Percentiles rank a stretch among this genome's conserved stretches.
Conservation (phyloP, 2,888 invertebrate genomes). For the Notodonta dromedarius region DNA sequence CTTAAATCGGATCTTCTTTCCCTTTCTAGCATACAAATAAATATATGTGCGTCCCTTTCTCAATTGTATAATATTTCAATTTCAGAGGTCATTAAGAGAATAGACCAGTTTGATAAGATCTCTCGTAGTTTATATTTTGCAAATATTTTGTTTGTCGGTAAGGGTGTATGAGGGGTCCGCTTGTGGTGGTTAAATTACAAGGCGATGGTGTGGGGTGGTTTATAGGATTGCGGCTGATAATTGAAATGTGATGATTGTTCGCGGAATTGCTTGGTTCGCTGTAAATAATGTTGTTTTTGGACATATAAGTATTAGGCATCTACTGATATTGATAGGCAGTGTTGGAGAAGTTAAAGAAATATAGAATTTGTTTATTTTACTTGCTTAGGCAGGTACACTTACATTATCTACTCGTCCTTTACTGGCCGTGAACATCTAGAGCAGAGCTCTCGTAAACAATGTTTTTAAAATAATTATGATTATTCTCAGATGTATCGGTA, state of each 20-base stretch:
- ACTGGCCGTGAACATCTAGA: no score
- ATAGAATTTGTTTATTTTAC: no score
- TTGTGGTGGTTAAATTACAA: conserved; percentile 20
- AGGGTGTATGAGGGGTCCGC: conserved; percentile 26
- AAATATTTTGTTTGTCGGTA: conserved; percentile 17
- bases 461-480: no score
- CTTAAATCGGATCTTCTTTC: conserved; percentile 46
- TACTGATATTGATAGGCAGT: no score
- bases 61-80: conserved; percentile 53
- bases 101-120: conserved; percentile 18
- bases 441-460: no score
- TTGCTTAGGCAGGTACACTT: no score
- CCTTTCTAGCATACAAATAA: conserved; percentile 24
- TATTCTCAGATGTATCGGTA: no score
- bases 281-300: conserved; percentile 30
- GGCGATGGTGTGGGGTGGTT: conserved; percentile 25
- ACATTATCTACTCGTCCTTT: no score
- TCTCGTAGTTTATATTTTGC: conserved; percentile 22
- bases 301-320: background rate
- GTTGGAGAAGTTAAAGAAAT: background rate
- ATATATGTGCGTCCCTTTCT: conserved; percentile 47
- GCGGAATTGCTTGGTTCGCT: conserved; percentile 37
- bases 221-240: conserved; percentile 29
- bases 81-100: conserved; percentile 52
- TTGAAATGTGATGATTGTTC: conserved; percentile 40